Evolutionary conservation across 1,140 invertebrate genomes (phyloP).

Genomic region (Eciton burchellii): DNA sequence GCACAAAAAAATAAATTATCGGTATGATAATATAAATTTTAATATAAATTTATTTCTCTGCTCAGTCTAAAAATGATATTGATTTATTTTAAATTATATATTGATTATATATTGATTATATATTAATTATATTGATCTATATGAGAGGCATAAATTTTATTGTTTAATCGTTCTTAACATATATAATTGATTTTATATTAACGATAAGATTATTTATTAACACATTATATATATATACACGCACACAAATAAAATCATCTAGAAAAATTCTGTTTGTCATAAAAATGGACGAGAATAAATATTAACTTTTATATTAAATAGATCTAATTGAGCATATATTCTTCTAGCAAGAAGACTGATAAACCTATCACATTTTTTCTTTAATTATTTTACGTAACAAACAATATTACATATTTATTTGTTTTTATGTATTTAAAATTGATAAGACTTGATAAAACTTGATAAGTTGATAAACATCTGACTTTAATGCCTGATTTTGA

Average conservation of each 20-base stretch:
- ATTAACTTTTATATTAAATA: background rate
- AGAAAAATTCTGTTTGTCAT: slow-evolving; percentile 25
- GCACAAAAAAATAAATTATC: slow-evolving; percentile 39
- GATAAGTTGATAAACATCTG: no score
- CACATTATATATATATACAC: no score
- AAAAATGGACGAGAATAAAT: slow-evolving; percentile 3
- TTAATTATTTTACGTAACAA: slow-evolving; percentile 10
- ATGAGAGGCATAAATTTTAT: background rate
- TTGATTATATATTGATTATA: no score
- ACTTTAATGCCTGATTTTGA: no score
- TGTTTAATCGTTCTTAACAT: slow-evolving; percentile 15
- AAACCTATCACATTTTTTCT: slow-evolving; percentile 14
- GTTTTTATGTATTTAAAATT: background rate
- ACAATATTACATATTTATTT: background rate
- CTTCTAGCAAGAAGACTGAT: slow-evolving; percentile 44
- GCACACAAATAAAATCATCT: background rate
- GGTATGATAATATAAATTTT: slow-evolving; percentile 17
- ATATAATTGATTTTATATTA: slow-evolving; percentile 12
- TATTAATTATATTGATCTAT: background rate
- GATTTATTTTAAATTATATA: no score
- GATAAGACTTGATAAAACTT: background rate
- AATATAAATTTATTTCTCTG: slow-evolving; percentile 46
- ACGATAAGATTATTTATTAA: slow-evolving; percentile 23
- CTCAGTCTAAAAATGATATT: background rate
- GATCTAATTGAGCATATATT: slow-evolving; percentile 5